Base-by-base conservation (phyloP, 2,797 vertebrate genomes). In the Melanotaenia parkinsoni region DNA sequence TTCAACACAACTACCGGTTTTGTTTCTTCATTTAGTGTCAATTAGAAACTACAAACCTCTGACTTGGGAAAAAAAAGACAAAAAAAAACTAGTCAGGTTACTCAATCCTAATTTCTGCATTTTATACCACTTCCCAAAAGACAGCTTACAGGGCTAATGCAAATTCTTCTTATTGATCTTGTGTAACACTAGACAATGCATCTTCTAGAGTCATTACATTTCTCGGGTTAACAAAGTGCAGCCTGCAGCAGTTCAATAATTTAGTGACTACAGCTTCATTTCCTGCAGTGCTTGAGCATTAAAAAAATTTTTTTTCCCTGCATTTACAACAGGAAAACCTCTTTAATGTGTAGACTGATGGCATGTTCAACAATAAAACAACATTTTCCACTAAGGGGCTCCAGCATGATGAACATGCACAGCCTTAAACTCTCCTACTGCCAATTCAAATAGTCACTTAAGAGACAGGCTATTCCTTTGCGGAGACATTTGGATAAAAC, bases 181-280 rank as follows among this genome's bases (percentile, higher is more conserved):
- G n/a, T 50, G 47, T 50, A 50, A 50, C 47, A 22, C n/a, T 50
- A 11, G n/a, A 50, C 47, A 50, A 22, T 50, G 47, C 47, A 22
- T 20, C 47, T 22, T 9, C 47, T 54, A 28, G 24, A 26, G 51
- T 28, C 24, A 54, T 26, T 26, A 22, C 1, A 54, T 64, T 61
- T 40, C 61, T 40, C 40, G 16, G n/a, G 60, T 51, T 3, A n/a
- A 35, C 38, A 20, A 54, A 38, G 54, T 33, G 51, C 71, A 58
- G 32, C 54, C 43, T 9, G 8, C 24, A 26, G 40, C 56, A 11
- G 28, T 67, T 24, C 63, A 62, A 60, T 72, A 35, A 50, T 69
- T 72, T 5, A 51, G 47, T 14, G 32, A 43, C 26, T 40, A 45
- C 51, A 26, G 51, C 51, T 6, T 53, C 22, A 53, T 26, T 10